A percentile compares a stretch with the other conserved stretches of the same genome.
phyloP scores from a whole-genome alignment of 2,888 invertebrate species.

The Rhaphigaster nebulosa region DNA sequence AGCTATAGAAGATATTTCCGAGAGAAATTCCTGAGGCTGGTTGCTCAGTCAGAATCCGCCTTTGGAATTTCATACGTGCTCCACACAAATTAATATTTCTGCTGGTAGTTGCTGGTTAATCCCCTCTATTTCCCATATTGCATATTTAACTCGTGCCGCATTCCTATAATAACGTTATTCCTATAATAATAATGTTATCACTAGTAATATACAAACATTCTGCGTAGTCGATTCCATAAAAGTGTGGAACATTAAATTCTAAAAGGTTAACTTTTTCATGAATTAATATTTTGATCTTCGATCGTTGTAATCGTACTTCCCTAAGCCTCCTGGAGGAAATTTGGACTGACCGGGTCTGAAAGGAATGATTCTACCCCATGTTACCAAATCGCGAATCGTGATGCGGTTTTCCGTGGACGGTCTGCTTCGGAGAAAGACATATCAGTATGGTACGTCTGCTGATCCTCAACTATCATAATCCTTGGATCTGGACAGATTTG shows the following conservation, averaged over 20 bases:
- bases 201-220: not conserved
- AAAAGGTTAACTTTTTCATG: too few relatives aligned
- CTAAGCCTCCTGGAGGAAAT: too few relatives aligned
- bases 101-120: slow-evolving; percentile 8
- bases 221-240: not conserved
- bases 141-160: slow-evolving; percentile 11
- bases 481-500: too few relatives aligned
- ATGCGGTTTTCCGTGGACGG: too few relatives aligned
- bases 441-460: too few relatives aligned
- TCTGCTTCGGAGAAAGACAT: too few relatives aligned
- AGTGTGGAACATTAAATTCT: not conserved
- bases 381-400: too few relatives aligned
- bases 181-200: slow-evolving; percentile 1
- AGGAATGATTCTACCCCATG: too few relatives aligned
- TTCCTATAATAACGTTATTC: slow-evolving; percentile 18
- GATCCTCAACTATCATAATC: too few relatives aligned
- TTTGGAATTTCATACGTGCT: slow-evolving; percentile 46
- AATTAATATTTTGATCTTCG: too few relatives aligned
- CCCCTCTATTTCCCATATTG: slow-evolving; percentile 1
- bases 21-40: slow-evolving; percentile 2
- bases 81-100: slow-evolving; percentile 38
- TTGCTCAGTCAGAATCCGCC: slow-evolving; percentile 32
- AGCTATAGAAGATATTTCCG: slow-evolving; percentile 25
- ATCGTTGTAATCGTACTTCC: too few relatives aligned
- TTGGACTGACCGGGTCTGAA: too few relatives aligned